Conservation (phyloP, 2,113 vertebrate genomes). For the Corynorhinus townsendii region DNA sequence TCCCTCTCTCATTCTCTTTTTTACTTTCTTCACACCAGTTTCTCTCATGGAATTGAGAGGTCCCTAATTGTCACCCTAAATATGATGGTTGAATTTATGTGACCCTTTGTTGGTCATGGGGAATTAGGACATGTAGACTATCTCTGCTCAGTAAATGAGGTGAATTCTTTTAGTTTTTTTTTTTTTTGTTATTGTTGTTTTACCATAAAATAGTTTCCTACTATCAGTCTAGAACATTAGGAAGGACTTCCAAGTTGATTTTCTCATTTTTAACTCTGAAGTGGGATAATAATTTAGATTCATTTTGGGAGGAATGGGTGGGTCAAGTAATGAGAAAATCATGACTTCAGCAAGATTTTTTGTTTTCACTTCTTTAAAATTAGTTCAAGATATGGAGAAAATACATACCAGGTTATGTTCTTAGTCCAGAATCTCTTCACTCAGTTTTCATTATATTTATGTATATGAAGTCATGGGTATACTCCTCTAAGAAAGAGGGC, state of each 20-base stretch:
- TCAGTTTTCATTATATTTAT: background rate
- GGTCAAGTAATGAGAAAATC: background rate
- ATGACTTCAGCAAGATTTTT: background rate
- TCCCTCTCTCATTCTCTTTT: fast-evolving
- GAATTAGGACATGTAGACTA: background rate
- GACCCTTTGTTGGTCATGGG: fast-evolving
- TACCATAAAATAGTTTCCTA: background rate
- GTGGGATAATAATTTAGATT: background rate
- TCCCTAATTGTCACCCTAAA: background rate
- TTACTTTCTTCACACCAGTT: background rate
- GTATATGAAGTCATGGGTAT: fast-evolving
- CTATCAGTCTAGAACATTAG: background rate
- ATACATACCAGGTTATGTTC: fast-evolving
- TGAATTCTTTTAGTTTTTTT: background rate
- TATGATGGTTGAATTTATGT: background rate
- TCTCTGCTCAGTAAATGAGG: background rate
- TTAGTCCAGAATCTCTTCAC: background rate
- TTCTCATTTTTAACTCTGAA: background rate
- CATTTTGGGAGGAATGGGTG: background rate
- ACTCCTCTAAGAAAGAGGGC: background rate
- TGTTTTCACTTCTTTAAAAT: background rate
- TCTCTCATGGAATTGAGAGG: too few species aligned
- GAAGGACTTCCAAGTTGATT: background rate
- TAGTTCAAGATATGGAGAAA: background rate
- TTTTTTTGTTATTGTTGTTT: background rate